Evolutionary conservation across 2,113 vertebrate genomes (phyloP), one percentile per base, ranked within the genome.

Genomic region (Chrysemys picta): DNA sequence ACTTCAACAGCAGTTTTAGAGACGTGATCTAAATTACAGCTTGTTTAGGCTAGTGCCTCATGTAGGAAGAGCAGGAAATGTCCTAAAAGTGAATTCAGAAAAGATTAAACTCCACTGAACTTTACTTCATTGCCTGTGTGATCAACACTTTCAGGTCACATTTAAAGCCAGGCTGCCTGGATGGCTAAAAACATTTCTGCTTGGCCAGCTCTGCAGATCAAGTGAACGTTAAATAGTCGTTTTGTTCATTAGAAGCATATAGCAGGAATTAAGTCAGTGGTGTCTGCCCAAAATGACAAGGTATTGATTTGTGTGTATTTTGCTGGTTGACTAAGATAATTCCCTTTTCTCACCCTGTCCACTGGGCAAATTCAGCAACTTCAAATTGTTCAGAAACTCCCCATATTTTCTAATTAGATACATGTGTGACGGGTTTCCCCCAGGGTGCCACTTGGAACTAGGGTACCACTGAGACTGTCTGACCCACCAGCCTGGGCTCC

Each of bases 281-380:
- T 83, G 45, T 17, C 87, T 57, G 3, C 8, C 2, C 1, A 62
- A 49, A 52, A 1, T 82, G 92, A 84, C 1, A 1, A 47, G 31
- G 9, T 45, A 4, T 17, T 85, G 42, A 38, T 83, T 90, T 31
- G 2, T 1, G 4, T 17, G 47, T 65, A 25, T 1, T 8, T 27
- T 72, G 24, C 13, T 94, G 78, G 8, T 54, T 25, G n/a, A 1
- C 29, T 53, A 49, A 42, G 62, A 49, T 80, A 24, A 87, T 80
- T 52, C n/a, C 29, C 25, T 65, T 88, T 27, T 62, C 10, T n/a
- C 52, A 42, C 69, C 56, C 87, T 90, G 54, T 35, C 54, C 49
- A 47, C 89, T 91, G 84, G 16, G 29, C 38, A 79, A 82, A 42
- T n/a, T 50, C 91, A 87, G 5, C 72, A 4, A 9, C 83, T 92